phyloP scores from a whole-genome alignment of 1,140 invertebrate species.

The Panulirus ornatus region DNA sequence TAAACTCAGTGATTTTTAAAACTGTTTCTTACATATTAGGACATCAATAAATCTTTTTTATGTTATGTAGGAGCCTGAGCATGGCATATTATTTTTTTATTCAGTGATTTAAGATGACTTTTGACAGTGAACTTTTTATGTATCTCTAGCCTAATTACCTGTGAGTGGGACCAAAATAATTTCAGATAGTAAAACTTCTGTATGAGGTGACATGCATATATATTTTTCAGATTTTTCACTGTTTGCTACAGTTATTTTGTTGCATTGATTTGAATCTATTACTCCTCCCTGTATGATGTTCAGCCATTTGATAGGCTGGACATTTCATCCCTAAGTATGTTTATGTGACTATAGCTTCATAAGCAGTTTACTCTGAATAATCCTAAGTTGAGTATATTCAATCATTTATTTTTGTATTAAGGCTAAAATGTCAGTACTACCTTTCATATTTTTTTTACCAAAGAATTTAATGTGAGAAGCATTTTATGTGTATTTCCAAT shows the following conservation, averaged over 20 bases:
- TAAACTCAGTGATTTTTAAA: neutral
- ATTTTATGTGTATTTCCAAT: constrained; percentile 22
- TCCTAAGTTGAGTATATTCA: neutral
- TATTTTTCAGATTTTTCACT: constrained; percentile 9
- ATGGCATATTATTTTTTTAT: neutral
- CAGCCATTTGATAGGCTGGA: neutral
- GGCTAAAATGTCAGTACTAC: constrained; percentile 23
- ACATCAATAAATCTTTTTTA: neutral
- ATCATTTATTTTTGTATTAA: constrained; percentile 39
- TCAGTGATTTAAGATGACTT: neutral
- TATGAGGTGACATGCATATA: neutral
- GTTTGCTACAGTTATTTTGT: constrained; percentile 3
- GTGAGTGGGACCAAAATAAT: constrained; percentile 14
- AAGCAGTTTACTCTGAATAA: neutral
- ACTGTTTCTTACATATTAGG: neutral
- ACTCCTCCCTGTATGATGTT: neutral
- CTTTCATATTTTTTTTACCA: constrained; percentile 40
- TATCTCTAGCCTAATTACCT: neutral
- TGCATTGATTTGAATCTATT: neutral
- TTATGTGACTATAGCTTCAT: neutral
- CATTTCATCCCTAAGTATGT: neutral
- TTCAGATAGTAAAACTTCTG: neutral
- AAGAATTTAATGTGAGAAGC: constrained; percentile 23
- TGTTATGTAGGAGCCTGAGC: neutral
- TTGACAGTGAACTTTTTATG: neutral